phyloP scores from a whole-genome alignment of 2,888 invertebrate species.

The Carpatolechia fugitivella region DNA sequence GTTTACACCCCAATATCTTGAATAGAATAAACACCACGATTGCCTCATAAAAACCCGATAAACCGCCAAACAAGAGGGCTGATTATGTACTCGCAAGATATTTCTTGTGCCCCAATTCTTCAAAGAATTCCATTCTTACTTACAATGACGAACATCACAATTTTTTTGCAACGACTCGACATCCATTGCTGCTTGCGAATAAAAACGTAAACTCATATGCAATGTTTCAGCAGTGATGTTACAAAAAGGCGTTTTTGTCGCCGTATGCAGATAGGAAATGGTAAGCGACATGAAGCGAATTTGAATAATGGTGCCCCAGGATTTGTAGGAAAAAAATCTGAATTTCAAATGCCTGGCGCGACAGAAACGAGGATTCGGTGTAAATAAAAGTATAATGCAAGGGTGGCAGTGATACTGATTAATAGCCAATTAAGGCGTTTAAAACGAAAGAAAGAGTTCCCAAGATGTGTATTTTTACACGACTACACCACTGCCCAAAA shows the following conservation, averaged over 20 bases:
- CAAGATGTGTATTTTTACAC: too few relatives aligned
- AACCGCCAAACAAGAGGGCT: constrained; percentile 7
- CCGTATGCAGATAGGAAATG: neutral
- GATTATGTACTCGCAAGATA: constrained; percentile 2
- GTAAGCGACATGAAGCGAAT: constrained; percentile 29
- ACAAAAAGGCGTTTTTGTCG: neutral
- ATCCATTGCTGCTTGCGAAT: neutral
- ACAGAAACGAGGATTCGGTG: constrained; percentile 18
- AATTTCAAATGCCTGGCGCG: constrained; percentile 36
- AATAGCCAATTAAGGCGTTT: constrained; percentile 9
- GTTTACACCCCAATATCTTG: neutral
- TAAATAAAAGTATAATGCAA: constrained; percentile 20
- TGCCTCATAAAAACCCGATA: constrained; percentile 8
- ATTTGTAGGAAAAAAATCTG: constrained; percentile 38
- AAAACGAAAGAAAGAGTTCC: neutral
- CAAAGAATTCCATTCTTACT: neutral
- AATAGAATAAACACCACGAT: constrained; percentile 9
- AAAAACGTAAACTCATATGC: neutral
- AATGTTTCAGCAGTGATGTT: neutral
- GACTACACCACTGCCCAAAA: too few relatives aligned
- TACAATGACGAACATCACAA: neutral
- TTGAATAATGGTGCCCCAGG: constrained; percentile 39
- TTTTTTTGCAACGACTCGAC: neutral
- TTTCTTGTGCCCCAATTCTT: neutral
- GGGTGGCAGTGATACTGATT: constrained; percentile 16